Evolutionary conservation across 30 jellyfish, hydroid and myxozoan species (phyloP), one percentile per base, ranked within the genome.

Genomic region (Turritopsis dohrnii): DNA sequence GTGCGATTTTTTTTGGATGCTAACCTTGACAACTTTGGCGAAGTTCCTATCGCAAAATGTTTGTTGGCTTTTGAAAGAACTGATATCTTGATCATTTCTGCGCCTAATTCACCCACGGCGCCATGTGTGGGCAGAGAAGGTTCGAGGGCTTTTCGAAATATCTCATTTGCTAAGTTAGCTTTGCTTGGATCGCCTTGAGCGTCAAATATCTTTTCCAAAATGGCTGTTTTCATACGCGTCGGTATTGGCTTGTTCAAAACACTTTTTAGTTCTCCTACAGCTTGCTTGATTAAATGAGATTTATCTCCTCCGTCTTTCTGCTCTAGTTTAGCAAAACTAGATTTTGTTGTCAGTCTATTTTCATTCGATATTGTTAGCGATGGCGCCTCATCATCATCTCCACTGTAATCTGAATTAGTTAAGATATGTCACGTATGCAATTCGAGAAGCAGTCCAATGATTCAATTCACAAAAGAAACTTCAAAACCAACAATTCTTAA

Each of bases 101-200:
- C 87, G n/a, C 87, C 87, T 1, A 80, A 65, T 26, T 80, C 87
- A 18, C 87, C 87, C 21, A 53, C 79, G 1, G 52, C 83, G 3
- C 87, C 87, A n/a, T 80, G 54, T 5, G 87, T 80, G 18, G 87
- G 87, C 8, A 19, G 1, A 52, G 87, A 54, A 3, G 87, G 87
- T 4, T 21, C 76, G 28, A 80, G 65, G 5, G 79, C 79, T 54
- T 80, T 69, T 53, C 87, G 87, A 28, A 80, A 80, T 80, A 80
- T 80, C 52, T 80, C 87, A 26, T 69, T 80, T 17, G 87, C 87
- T 53, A 80, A 8, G 31, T 23, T 21, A 16, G 28, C 87, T 65
- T 80, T 80, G n/a, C 65, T 53, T 0, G 87, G 87, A 29, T 80
- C 87, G 66, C 87, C 87, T 52, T 80, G 31, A 7, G 87, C 76